Conservation (phyloP, 2,888 invertebrate species). For the Mythimna lalbum region DNA sequence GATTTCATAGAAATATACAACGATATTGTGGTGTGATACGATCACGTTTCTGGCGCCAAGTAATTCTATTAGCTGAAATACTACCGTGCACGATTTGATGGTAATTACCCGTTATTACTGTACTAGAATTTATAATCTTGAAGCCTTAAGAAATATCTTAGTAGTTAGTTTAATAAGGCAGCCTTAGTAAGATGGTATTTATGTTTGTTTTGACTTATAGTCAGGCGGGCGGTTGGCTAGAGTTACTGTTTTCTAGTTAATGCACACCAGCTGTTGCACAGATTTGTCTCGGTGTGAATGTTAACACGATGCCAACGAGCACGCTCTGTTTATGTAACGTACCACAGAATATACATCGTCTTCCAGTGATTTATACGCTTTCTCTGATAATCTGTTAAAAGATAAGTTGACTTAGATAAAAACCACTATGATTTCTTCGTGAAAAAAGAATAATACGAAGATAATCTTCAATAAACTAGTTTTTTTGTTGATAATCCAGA, state of each 20-base stretch:
- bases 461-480: slow-evolving; percentile 68
- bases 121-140: slow-evolving; percentile 39
- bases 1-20: slow-evolving; percentile 55
- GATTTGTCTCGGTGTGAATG: slow-evolving; percentile 66
- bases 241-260: slow-evolving; percentile 69
- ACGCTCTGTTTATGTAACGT: slow-evolving; percentile 36
- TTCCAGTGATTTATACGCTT: slow-evolving; percentile 21
- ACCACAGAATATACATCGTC: slow-evolving; percentile 41
- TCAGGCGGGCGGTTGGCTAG: slow-evolving; percentile 66
- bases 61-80: slow-evolving; percentile 58
- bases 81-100: slow-evolving; percentile 45
- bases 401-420: slow-evolving; percentile 11
- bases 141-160: slow-evolving; percentile 38
- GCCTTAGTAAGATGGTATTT: slow-evolving; percentile 57
- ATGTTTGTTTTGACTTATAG: slow-evolving; percentile 69
- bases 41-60: slow-evolving; percentile 52
- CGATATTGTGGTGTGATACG: slow-evolving; percentile 51
- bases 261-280: slow-evolving; percentile 66
- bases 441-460: slow-evolving; percentile 5
- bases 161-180: slow-evolving; percentile 24
- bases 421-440: neutral
- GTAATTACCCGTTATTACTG: slow-evolving; percentile 41
- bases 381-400: slow-evolving; percentile 21
- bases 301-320: slow-evolving; percentile 54
- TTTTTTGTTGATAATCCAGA: slow-evolving; percentile 66